Evolutionary conservation across 2,113 vertebrate genomes (phyloP).

Genomic region (Tyto alba): DNA sequence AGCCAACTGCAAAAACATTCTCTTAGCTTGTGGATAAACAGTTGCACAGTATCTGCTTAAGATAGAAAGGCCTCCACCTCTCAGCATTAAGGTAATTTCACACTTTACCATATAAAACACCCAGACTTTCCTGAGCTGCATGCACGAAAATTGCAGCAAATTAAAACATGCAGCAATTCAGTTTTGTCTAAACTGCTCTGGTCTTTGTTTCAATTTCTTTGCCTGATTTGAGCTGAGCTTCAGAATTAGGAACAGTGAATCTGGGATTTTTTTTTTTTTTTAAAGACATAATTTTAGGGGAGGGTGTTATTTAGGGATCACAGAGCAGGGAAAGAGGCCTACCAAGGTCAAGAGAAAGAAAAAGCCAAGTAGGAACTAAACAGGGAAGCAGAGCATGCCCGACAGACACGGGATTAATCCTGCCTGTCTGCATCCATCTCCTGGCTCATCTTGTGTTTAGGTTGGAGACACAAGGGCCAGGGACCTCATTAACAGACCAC

Average conservation of each 20-base stretch:
- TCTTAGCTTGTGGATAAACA: conserved; percentile 56
- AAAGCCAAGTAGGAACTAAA: background rate
- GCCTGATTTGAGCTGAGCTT: conserved; percentile 48
- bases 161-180: background rate
- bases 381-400: background rate
- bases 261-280: background rate
- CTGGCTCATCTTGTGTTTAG: background rate
- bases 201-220: conserved; percentile 13
- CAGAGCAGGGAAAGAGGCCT: background rate
- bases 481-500: background rate
- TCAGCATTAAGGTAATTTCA: conserved; percentile 61
- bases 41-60: background rate
- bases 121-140: background rate
- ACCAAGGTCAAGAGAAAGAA: background rate
- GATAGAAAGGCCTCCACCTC: conserved; percentile 23
- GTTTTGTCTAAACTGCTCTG: background rate
- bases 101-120: conserved; percentile 47
- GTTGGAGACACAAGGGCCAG: background rate
- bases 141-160: background rate
- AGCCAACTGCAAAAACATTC: conserved; percentile 31
- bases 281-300: background rate
- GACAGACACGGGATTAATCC: background rate
- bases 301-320: background rate
- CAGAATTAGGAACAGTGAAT: conserved; percentile 13
- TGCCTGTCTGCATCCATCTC: background rate